These are phyloP conservation scores for Marisa cornuarietis DNA, from an alignment of 1,140 invertebrate species.

Conservation along the genomic window DNA sequence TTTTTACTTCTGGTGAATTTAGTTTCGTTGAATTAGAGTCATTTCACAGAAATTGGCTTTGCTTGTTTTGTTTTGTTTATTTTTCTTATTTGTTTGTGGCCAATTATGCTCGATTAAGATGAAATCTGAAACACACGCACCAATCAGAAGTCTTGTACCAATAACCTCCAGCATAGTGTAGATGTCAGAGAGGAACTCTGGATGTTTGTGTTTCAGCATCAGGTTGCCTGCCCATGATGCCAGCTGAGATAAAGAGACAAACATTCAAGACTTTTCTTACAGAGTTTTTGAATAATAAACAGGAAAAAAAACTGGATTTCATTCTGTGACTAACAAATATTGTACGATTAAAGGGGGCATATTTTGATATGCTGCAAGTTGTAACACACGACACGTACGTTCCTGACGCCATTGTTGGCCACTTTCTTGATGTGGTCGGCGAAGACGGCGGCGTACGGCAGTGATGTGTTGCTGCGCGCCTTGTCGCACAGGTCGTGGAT, in stretches of 20 bases:
- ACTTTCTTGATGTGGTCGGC: slow-evolving; percentile 14
- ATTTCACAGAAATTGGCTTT: no score
- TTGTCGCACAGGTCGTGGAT: slow-evolving; percentile 32
- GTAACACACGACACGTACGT: slow-evolving; percentile 8
- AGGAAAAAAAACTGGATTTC: no score
- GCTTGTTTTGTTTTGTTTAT: slow-evolving; percentile 44
- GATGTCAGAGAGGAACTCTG: slow-evolving; percentile 80
- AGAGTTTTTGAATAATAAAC: no score
- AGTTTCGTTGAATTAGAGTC: no score
- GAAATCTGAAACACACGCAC: neutral
- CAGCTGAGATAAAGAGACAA: slow-evolving; percentile 24
- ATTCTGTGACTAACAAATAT: neutral
- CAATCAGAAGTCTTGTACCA: slow-evolving; percentile 72
- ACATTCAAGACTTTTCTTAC: no score
- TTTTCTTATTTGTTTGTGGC: no score
- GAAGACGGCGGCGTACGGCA: slow-evolving; percentile 15
- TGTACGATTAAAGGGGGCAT: no score
- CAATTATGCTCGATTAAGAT: no score
- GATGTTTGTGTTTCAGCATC: slow-evolving; percentile 77
- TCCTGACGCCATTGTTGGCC: slow-evolving; percentile 17
- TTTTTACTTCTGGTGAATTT: no score
- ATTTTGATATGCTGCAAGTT: no score
- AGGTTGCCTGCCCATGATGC: slow-evolving; percentile 80
- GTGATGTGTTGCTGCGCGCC: neutral
- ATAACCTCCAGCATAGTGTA: slow-evolving; percentile 78